Base-by-base conservation (phyloP, 2,888 invertebrate species). In the Eupeodes luniger region DNA sequence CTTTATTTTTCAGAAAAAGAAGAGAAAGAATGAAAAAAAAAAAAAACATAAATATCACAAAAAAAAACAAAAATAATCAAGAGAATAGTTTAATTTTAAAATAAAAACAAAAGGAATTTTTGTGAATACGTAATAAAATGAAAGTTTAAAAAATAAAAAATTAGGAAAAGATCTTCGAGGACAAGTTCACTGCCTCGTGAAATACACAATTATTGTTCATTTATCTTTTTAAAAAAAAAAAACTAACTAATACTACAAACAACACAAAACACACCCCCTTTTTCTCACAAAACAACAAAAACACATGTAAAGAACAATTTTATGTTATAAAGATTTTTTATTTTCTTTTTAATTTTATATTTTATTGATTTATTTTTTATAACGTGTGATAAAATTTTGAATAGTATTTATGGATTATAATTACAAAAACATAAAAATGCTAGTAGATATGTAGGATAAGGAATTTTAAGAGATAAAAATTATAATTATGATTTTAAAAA, bases 321-420 rank as follows among this genome's bases (percentile, higher is more conserved):
- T 69, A 27, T 40, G 76, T 82, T 76, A 55, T 67, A 47, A 72
- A 62, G 61, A 72, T 44, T 53, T 62, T 59, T 47, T 61, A 27
- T 27, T 27, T 27, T 27, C 27, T 44, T 44, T 70, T 64, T 69
- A 57, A 62, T 55, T 47, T 80, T 74, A 72, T 67, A n/a, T 59
- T 64, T 66, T 57, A 55, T 81, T 64, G 14, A 27, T 27, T 75
- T 69, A 36, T 44, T 84, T 84, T 77, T 75, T 78, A 85, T 81
- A 85, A 85, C 81, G 87, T 87, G 87, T 87, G 87, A 87, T 87
- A 87, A 76, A 78, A 75, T 80, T 83, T 88, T 81, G 81, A 81
- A 85, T 88, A 88, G 85, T 85, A 88, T 84, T 88, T 88, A 88
- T 84, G 70, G 75, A 80, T 36, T 27, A 82, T 36, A 70, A 70